These are phyloP conservation scores for Drosophila repleta DNA, from an alignment of 1,140 invertebrate genomes.

Conservation along the genomic window DNA sequence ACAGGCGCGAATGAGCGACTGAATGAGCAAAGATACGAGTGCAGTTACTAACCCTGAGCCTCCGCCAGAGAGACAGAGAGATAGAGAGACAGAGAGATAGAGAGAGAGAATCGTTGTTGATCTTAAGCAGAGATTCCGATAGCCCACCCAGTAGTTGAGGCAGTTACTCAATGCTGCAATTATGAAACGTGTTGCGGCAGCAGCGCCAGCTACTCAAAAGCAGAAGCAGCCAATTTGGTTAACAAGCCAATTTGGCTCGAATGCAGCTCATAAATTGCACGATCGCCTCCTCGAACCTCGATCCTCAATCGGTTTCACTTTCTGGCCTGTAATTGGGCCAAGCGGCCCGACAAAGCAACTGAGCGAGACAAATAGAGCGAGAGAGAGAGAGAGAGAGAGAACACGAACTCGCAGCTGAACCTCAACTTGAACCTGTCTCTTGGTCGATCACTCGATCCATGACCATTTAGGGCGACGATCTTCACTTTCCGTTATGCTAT, in stretches of 20 bases:
- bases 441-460: conserved; percentile 13
- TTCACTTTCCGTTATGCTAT: conserved; percentile 70
- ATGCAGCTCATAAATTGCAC: conserved; percentile 44
- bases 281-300: conserved; percentile 5
- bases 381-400: conserved; percentile 3
- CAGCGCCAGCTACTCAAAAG: conserved; percentile 14
- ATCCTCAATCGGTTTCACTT: conserved; percentile 64
- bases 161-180: conserved; percentile 60
- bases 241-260: conserved; percentile 71
- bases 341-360: conserved; percentile 31
- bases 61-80: neutral
- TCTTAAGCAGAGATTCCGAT: conserved; percentile 37
- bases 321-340: conserved; percentile 77
- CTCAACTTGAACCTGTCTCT: conserved; percentile 16
- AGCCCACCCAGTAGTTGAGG: conserved; percentile 55
- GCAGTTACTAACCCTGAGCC: conserved; percentile 62
- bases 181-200: conserved; percentile 48
- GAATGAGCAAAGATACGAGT: conserved; percentile 2
- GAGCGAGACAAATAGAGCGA: neutral
- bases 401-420: conserved; percentile 36
- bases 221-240: conserved; percentile 72
- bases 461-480: conserved; percentile 24
- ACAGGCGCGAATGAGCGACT: conserved; percentile 1
- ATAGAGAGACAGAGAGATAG: neutral
- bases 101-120: conserved; percentile 29